Evolutionary conservation across 2,888 invertebrate genomes (phyloP), one percentile per base, ranked within the genome.

Genomic region (Nomada fucata): DNA sequence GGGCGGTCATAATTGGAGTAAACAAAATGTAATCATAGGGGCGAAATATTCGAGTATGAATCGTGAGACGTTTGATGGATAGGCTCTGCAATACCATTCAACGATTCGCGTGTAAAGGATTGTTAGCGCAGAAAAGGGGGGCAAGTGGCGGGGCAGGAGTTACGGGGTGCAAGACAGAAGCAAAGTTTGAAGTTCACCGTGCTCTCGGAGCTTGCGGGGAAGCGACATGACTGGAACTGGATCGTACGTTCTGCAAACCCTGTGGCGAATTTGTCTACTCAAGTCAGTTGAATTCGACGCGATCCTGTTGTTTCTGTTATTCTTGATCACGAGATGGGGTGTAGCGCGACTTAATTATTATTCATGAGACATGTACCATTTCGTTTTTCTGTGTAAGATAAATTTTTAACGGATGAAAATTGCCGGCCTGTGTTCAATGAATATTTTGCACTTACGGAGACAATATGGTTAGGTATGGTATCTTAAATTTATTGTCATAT

Each of bases 201-300:
- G 9, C 50, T 36, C 50, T 36, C 50, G 47, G 52, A 53, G 61
- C 52, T 60, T 61, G 60, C 60, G n/a, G 63, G 42, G 71, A 53
- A 72, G 42, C 52, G 63, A 53, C 71, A 53, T 42, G 71, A 72
- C 71, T 61, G 42, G 42, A 63, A 63, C n/a, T 72, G 53, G 29
- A 53, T 59, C 2, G 26, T 69, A 9, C 47, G 23, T 63, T 72
- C 52, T n/a, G 63, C 71, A 61, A 72, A 53, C 53, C 53, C 63
- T 42, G n/a, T 63, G 61, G 71, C 53, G 63, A 63, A 63, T 63
- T 72, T 72, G 71, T 63, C 63, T 72, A 72, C 50, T 18, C 53
- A 5, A 72, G 63, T 53, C 71, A n/a, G 42, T 52, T n/a, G 71
- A 72, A 72, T 72, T 26, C 36, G 42, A 72, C 23, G 63, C 61